A percentile compares a stretch with the other conserved stretches of the same genome.
These are phyloP conservation scores for Enhydra lutris DNA, from an alignment of 2,113 vertebrate species.

Conservation along the genomic window DNA sequence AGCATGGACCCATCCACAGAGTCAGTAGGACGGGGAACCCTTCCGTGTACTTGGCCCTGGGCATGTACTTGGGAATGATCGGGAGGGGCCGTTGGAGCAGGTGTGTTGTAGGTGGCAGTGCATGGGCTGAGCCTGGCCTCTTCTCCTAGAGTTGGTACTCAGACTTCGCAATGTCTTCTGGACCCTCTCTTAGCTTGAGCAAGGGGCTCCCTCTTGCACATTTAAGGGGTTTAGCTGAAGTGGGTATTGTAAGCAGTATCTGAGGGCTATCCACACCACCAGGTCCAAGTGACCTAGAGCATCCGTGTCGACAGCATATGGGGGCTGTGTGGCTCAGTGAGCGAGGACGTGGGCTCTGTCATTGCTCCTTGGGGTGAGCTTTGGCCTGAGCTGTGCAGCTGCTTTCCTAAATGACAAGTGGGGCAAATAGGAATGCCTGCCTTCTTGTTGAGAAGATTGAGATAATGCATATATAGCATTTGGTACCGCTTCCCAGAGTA, in stretches of 20 bases:
- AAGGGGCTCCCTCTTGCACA: not conserved
- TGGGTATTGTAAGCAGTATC: not conserved
- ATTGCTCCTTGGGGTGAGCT: not conserved
- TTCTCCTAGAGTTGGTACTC: not conserved
- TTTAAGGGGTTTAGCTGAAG: not conserved
- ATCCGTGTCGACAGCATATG: fast-evolving
- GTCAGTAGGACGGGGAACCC: not conserved
- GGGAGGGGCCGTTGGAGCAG: not conserved
- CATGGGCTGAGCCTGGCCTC: not conserved
- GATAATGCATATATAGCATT: not conserved
- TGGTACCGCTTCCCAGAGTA: not conserved
- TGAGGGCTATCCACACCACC: too few species aligned
- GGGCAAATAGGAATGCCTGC: too few species aligned
- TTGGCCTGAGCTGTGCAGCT: not conserved
- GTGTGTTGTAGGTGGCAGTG: not conserved
- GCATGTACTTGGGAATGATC: fast-evolving
- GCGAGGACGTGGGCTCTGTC: not conserved
- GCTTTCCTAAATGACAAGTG: not conserved
- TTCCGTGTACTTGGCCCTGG: not conserved
- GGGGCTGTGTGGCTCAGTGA: not conserved
- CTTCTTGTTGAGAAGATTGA: not conserved
- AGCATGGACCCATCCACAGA: not conserved
- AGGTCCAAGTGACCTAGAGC: not conserved
- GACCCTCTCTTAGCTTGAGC: not conserved
- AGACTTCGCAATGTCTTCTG: not conserved